phyloP scores from a whole-genome alignment of 1,140 invertebrate species.

The Leptonema lineaticorne region DNA sequence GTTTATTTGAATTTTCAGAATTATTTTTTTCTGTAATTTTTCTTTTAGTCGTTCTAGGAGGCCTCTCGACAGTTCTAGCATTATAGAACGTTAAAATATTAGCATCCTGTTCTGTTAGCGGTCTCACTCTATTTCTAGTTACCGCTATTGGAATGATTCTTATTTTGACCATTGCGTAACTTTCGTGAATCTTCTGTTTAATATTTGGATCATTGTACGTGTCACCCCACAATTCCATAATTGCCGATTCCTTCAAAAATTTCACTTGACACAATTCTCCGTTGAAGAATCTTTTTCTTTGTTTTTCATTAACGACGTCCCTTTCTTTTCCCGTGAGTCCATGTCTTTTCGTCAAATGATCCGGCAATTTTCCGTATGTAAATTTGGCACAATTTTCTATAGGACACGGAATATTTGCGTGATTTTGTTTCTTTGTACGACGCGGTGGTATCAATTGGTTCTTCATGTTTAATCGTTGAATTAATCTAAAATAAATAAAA shows the following conservation, averaged over 20 bases:
- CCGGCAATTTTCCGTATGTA: constrained; percentile 55
- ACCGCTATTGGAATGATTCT: constrained; percentile 55
- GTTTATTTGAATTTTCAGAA: constrained; percentile 29
- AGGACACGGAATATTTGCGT: constrained; percentile 56
- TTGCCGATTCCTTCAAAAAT: constrained; percentile 55
- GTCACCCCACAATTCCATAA: constrained; percentile 54
- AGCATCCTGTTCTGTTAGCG: constrained; percentile 55
- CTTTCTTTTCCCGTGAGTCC: constrained; percentile 53
- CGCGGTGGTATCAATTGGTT: constrained; percentile 40
- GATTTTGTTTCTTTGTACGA: constrained; percentile 55
- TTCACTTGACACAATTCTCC: constrained; percentile 56
- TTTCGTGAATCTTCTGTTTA: constrained; percentile 54
- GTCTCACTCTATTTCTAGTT: constrained; percentile 49
- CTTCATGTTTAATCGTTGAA: constrained; percentile 32
- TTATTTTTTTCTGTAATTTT: constrained; percentile 46
- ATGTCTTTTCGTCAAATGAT: constrained; percentile 55
- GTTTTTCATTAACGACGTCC: constrained; percentile 55
- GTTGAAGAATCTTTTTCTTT: constrained; percentile 56
- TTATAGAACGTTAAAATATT: constrained; percentile 57
- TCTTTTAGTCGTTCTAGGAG: constrained; percentile 48
- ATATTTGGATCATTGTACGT: constrained; percentile 56
- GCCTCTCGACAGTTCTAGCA: constrained; percentile 48
- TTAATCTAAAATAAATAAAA: constrained; percentile 43
- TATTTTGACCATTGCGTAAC: constrained; percentile 54
- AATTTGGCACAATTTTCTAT: constrained; percentile 57